Evolutionary conservation across 35 echinoderm and acorn worm species (phyloP), one percentile per base, ranked within the genome.

Genomic region (Lytechinus pictus): DNA sequence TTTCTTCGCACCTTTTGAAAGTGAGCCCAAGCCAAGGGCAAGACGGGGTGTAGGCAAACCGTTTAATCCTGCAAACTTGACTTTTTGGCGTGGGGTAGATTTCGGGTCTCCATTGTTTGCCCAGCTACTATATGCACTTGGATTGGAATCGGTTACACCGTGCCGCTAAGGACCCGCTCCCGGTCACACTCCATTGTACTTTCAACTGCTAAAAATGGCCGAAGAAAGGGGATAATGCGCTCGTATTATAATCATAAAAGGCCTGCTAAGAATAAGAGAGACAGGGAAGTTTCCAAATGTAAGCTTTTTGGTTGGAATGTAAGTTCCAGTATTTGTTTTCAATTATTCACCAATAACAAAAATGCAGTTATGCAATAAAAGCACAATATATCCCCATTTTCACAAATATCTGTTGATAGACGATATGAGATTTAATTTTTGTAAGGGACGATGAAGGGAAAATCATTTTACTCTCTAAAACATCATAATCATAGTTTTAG

Each of bases 51-150:
- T 93, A 93, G 92, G 92, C 92, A 93, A 93, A 93, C 92, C 92
- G 92, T 93, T 93, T 93, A 93, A 93, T 93, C 92, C 92, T 28
- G 53, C 92, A 93, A 93, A 93, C 92, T 93, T 93, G 92, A 93
- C 92, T 93, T 93, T 57, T 93, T 93, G 92, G 92, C 92, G 54
- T 93, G 54, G 27, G 92, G 10, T 93, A 28, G 54, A 93, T 93
- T 93, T 93, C 92, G 28, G 29, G n/a, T 54, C 55, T 53, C 92
- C 55, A 93, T 93, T 93, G 92, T 93, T 93, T 57, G 92, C 92
- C 29, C 4, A 5, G 29, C 92, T 93, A 57, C 54, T 93, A 54
- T 93, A 93, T 55, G 92, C 54, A 27, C 92, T 93, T 24, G 52
- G n/a, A 55, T 16, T 27, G 92, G 92, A 93, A 93, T 93, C 92